Evolutionary conservation across 1,140 invertebrate genomes (phyloP).

Genomic region (Anastrepha ludens): DNA sequence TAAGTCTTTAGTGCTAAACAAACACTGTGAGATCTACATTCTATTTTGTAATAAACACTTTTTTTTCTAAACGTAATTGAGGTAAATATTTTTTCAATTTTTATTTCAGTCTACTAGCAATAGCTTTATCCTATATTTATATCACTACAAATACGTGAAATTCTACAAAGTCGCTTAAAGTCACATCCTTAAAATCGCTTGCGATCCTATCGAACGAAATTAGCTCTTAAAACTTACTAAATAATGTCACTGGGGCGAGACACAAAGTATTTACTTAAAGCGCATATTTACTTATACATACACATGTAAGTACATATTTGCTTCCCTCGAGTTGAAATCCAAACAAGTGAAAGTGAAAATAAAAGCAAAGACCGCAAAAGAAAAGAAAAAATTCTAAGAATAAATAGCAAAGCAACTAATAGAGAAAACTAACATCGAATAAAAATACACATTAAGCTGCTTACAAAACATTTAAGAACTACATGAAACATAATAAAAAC

Average conservation of each 20-base stretch:
- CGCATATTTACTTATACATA: background rate
- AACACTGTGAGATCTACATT: too few species aligned
- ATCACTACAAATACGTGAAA: too few species aligned
- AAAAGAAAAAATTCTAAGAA: background rate
- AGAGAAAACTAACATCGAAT: background rate
- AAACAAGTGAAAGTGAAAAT: too few species aligned
- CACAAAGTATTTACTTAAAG: background rate
- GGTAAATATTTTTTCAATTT: too few species aligned
- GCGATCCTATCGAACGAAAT: background rate
- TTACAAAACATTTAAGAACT: constrained; percentile 11
- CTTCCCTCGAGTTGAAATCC: too few species aligned
- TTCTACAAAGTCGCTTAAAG: background rate
- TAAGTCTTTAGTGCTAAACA: too few species aligned
- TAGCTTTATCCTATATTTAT: too few species aligned
- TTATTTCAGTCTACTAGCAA: too few species aligned
- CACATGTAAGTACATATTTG: background rate
- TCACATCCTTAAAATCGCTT: background rate
- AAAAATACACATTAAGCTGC: constrained; percentile 8
- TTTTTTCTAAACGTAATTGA: too few species aligned
- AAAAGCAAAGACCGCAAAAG: background rate
- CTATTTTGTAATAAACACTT: too few species aligned
- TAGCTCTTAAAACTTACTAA: background rate
- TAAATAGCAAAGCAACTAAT: background rate
- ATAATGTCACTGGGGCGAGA: background rate
- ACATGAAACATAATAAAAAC: constrained; percentile 4